Base-by-base conservation (phyloP, 2,113 vertebrate genomes). In the Mesembrinibis cayennensis region DNA sequence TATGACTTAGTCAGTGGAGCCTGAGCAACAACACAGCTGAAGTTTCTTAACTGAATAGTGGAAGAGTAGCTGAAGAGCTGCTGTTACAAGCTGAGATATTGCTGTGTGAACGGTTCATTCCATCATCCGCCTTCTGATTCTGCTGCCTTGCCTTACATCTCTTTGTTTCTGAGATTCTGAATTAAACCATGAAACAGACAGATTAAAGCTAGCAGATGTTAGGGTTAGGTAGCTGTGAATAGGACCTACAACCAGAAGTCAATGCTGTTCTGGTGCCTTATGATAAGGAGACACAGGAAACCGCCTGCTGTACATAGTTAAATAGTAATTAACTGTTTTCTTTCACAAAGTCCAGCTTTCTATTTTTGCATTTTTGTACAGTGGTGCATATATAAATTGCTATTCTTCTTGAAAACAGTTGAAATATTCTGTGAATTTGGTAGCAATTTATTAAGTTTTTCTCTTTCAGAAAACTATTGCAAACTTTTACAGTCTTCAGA, bases 21-120 rank as follows among this genome's bases (percentile, higher is more conserved):
- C 21, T 58, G 25, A 50, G 36, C 34, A 77, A 32, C 8, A 44
- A 32, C 67, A 49, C 4, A 55, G 22, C 52, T 61, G 16, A 36
- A 38, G 18, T 86, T 82, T n/a, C 27, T 49, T 72, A 59, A 34
- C 36, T 27, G 26, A 62, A 27, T 11, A 78, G 65, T 40, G 27
- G 29, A 78, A 77, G 32, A 58, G 25, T 38, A 71, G 22, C 16
- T 44, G 70, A 77, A 71, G 19, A 63, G 16, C 71, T 88, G 56
- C 71, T 58, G 22, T 70, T 71, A 30, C 4, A 88, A 38, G 19
- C 56, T 26, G 63, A 65, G 44, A 47, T 30, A 25, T 0, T 74
- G 26, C 8, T 0, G 0, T 32, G 32, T 14, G 12, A 63, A 63
- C 0, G 1, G 22, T 59, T 72, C 11, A 27, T 36, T 66, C 16